phyloP scores from a whole-genome alignment of 37 sponge, comb jelly and placozoan genomes.

The Lycopodina hypogea region DNA sequence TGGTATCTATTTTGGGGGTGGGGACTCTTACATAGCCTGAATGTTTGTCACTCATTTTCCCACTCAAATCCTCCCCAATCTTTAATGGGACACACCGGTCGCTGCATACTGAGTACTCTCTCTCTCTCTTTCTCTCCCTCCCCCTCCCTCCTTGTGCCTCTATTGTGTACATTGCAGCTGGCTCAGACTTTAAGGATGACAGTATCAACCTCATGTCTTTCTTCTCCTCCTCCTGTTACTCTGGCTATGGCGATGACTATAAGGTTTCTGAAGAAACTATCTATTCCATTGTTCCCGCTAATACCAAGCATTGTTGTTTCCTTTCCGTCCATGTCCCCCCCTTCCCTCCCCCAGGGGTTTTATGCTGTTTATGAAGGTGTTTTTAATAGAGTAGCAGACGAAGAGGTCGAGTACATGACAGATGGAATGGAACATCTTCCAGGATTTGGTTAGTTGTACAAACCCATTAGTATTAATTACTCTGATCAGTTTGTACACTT shows the following conservation, averaged over 20 bases:
- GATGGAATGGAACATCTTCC: constrained; percentile 51
- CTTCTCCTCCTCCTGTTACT: constrained; percentile 78
- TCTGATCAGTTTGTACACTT: too few species aligned
- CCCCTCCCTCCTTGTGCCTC: too few species aligned
- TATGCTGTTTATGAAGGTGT: constrained; percentile 74
- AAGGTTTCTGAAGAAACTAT: constrained; percentile 66
- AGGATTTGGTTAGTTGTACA: constrained; percentile 37
- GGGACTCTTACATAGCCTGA: too few species aligned
- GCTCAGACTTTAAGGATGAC: constrained; percentile 84
- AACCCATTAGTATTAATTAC: neutral
- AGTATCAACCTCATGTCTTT: constrained; percentile 86
- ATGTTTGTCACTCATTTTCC: too few species aligned
- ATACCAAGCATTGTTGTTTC: too few species aligned
- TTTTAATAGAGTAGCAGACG: constrained; percentile 71
- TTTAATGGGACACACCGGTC: too few species aligned
- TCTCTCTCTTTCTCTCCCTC: too few species aligned
- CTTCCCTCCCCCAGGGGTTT: constrained; percentile 69
- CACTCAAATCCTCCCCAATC: too few species aligned
- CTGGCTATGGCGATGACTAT: constrained; percentile 81
- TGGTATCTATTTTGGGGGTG: too few species aligned
- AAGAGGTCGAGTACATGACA: constrained; percentile 66
- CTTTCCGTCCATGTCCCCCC: too few species aligned
- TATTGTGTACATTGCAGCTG: constrained; percentile 23
- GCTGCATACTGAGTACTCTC: too few species aligned
- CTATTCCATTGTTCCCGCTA: neutral